These are phyloP conservation scores for Parochlus steinenii DNA, from an alignment of 2,888 invertebrate genomes.

Conservation along the genomic window DNA sequence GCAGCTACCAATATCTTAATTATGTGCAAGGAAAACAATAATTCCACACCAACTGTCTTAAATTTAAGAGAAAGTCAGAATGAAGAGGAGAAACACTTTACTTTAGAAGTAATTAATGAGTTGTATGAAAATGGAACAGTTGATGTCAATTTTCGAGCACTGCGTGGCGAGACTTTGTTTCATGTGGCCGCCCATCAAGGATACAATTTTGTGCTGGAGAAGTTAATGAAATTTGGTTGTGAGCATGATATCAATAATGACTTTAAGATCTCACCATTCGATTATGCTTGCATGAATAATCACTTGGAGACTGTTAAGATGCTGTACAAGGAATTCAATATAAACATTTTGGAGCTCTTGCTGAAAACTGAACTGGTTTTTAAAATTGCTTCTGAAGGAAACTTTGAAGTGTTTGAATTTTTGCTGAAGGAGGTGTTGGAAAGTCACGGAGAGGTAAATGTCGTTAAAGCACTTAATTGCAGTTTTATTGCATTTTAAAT, in stretches of 20 bases:
- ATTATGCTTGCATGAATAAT: not conserved
- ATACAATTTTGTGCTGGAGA: not conserved
- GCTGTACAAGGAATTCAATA: conserved; percentile 2
- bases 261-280: not conserved
- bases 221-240: not conserved
- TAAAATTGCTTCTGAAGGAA: not conserved
- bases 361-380: not conserved
- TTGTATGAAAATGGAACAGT: conserved; percentile 2
- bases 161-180: not conserved
- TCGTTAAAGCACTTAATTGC: too few species aligned
- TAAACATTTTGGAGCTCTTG: conserved; percentile 1
- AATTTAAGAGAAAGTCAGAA: not conserved
- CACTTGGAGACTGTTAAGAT: conserved; percentile 3
- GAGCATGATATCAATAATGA: not conserved
- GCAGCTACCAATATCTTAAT: not conserved
- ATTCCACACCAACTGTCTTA: not conserved
- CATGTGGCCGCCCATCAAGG: conserved; percentile 4
- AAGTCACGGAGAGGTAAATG: not conserved
- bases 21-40: not conserved
- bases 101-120: not conserved
- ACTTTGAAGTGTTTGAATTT: conserved; percentile 3
- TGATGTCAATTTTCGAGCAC: not conserved
- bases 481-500: too few species aligned
- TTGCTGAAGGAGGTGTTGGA: not conserved
- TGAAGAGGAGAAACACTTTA: conserved; percentile 1